phyloP scores from a whole-genome alignment of 2,888 invertebrate species.

The Eupithecia inturbata region DNA sequence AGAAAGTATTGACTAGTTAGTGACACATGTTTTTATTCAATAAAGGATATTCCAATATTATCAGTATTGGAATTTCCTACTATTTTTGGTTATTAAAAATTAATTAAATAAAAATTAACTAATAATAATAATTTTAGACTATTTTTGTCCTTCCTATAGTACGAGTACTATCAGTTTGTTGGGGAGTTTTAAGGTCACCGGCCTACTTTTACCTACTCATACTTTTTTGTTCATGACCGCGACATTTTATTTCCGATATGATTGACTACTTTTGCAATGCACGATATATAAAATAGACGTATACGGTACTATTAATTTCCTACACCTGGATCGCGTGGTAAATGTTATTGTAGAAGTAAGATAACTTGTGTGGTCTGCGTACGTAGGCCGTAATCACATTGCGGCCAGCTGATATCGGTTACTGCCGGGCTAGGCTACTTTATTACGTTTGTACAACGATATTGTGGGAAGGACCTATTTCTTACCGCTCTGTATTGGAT shows the following conservation, averaged over 20 bases:
- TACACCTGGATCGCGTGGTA: conserved; percentile 11
- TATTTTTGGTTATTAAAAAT: no score
- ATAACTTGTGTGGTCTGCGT: conserved; percentile 39
- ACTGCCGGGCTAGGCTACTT: conserved; percentile 45
- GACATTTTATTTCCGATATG: not conserved
- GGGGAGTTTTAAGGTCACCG: not conserved
- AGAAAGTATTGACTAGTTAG: not conserved
- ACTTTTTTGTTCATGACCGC: not conserved
- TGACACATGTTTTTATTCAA: not conserved
- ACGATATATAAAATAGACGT: not conserved
- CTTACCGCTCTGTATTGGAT: conserved; percentile 9
- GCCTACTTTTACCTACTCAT: not conserved
- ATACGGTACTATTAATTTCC: not conserved
- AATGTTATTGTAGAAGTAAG: conserved; percentile 37
- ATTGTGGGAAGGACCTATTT: conserved; percentile 34
- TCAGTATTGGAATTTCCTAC: no score
- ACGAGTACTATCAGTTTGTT: not conserved
- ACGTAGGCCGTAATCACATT: conserved; percentile 45
- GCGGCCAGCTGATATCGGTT: conserved; percentile 56
- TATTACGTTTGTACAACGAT: conserved; percentile 29
- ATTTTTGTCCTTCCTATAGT: no score
- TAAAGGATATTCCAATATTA: no score
- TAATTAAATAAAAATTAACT: no score
- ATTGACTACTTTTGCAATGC: not conserved
- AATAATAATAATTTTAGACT: no score